Base-by-base conservation (phyloP, 2,888 invertebrate genomes). In the Uropetala carovei region DNA sequence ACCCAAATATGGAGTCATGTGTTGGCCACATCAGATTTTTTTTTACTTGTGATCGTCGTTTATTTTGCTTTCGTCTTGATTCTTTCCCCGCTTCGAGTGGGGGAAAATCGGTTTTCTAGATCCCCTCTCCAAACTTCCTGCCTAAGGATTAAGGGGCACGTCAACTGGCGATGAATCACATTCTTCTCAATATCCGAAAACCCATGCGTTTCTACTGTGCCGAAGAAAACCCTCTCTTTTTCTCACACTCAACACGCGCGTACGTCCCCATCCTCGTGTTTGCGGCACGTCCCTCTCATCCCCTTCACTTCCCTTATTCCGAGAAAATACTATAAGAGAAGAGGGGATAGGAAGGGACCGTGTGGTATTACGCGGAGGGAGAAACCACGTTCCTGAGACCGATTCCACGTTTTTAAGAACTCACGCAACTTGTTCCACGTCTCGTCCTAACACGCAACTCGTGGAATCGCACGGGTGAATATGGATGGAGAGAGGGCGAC, bases 371-470 rank as follows among this genome's bases (percentile, higher is more conserved):
- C 18, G 1, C 43, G 75, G 8, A 75, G 75, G 75, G 68, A 68
- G 68, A n/a, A 68, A 68, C 68, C 68, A 68, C 68, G 75, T 22
- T 75, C 75, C 75, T 75, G 75, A 22, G 75, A 75, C 75, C 68
- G 11, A 27, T 75, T 75, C 27, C 9, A 11, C 75, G 27, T 75
- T 27, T 75, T 75, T 27, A 75, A 75, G 27, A 27, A 75, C 75
- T 27, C 75, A 75, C n/a, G 75, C 75, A 75, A 75, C 68, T 64
- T n/a, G 16, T 64, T n/a, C 7, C 7, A 0, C 22, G 11, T 75
- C 22, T 75, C 22, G 22, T 13, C 27, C 27, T 27, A 22, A 27
- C 22, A 75, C 75, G 75, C 75, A 75, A 75, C 22, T 75, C 75
- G 13, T 9, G n/a, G 22, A 75, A 13, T n/a, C n/a, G n/a, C n/a